These are phyloP conservation scores for Sebastes alutus DNA, from an alignment of 2,797 vertebrate species.

Conservation along the genomic window DNA sequence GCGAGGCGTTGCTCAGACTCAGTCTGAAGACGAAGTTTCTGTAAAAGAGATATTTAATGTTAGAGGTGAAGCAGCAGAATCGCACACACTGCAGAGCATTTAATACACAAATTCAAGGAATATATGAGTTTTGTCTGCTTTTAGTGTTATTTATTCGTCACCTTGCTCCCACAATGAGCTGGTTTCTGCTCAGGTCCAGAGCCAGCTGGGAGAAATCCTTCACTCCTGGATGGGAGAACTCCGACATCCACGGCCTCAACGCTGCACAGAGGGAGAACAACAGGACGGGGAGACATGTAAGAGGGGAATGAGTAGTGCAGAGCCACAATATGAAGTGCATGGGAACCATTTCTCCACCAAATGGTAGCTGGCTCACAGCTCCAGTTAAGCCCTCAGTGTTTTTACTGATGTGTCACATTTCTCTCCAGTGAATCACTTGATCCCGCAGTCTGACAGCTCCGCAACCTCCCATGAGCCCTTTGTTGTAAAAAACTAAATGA, in stretches of 20 bases:
- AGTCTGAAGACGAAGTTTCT: slow-evolving; percentile 98
- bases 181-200: slow-evolving; percentile 92
- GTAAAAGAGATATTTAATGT: slow-evolving; percentile 37
- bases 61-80: background rate
- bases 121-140: background rate
- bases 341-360: slow-evolving; percentile 1
- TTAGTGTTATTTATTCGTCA: slow-evolving; percentile 65
- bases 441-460: background rate
- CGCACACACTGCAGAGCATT: background rate
- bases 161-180: slow-evolving; percentile 96
- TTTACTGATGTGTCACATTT: slow-evolving; percentile 20
- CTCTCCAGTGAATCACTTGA: slow-evolving; percentile 13
- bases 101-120: background rate
- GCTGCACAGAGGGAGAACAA: slow-evolving; percentile 71
- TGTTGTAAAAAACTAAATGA: background rate
- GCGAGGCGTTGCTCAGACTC: slow-evolving; percentile 90
- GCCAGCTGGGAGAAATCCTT: slow-evolving; percentile 94
- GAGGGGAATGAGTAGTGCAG: background rate
- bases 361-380: slow-evolving; percentile 1
- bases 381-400: background rate
- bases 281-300: background rate
- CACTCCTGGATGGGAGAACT: slow-evolving; percentile 90
- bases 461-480: background rate
- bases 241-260: slow-evolving; percentile 90
- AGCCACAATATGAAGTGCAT: background rate